Evolutionary conservation across 30 jellyfish, hydroid and myxozoan species (phyloP), one percentile per base, ranked within the genome.

Genomic region (Mastigias papua): DNA sequence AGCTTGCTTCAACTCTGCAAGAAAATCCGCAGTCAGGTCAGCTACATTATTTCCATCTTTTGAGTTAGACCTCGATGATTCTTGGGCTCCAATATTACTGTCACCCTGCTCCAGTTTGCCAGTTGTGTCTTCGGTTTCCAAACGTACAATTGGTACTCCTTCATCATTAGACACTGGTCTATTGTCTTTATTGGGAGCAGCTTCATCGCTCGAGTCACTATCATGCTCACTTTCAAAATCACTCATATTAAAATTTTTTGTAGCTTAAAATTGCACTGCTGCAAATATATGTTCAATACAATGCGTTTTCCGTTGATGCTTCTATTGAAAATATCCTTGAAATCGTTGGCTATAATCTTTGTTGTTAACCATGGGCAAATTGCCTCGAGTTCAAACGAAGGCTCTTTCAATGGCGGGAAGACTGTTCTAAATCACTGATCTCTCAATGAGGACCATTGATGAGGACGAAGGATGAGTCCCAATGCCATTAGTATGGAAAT

Each of bases 191-290:
- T 23, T 65, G 10, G 77, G 61, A 3, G 88, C 90, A 34, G 84
- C 68, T 25, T 75, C 94, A 26, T 82, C 97, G 48, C 89, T 68
- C 25, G 83, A 72, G 27, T 82, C 94, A 11, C 87, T 79, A 32
- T 92, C 97, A 32, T 89, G 86, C 32, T 84, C 97, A 49, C 91
- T 84, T 61, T 81, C 93, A 72, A 78, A 74, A 70, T 70, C 92
- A 69, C 91, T 76, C 89, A 76, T 82, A 71, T 48, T 48, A 1
- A 60, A 29, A 11, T 1, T 20, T 37, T 17, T 33, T 2, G 31
- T 34, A 5, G 64, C 7, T 28, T 33, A 17, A 28, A 70, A 27
- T 16, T 5, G 31, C 8, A 30, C 11, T 28, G 6, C 31, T 11
- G 4, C 82, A 32, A 32, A 22, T 70, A 8, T n/a, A n/a, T n/a